Percentiles rank a stretch among this genome's conserved stretches.
Conservation (phyloP, 2,113 vertebrate genomes). For the Ammodytes dubius region DNA sequence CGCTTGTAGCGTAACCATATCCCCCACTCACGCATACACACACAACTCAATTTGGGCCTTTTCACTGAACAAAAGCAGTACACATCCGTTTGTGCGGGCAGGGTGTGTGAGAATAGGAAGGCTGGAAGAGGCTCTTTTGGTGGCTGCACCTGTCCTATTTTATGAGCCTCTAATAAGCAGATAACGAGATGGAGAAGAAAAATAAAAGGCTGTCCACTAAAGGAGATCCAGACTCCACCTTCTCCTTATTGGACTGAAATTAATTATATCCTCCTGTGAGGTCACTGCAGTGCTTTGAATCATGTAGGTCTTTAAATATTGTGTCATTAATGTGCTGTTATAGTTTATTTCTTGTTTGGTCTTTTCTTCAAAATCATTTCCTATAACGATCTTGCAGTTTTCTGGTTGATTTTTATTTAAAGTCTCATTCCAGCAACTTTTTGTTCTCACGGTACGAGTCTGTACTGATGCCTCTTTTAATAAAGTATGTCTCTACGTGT, state of each 20-base stretch:
- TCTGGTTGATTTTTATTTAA: neutral
- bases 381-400: neutral
- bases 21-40: slow-evolving; percentile 62
- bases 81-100: slow-evolving; percentile 76
- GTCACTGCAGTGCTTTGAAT: slow-evolving; percentile 17
- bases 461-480: slow-evolving; percentile 7
- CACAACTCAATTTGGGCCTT: slow-evolving; percentile 74
- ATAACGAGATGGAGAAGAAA: slow-evolving; percentile 52
- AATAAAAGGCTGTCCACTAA: slow-evolving; percentile 54
- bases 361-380: neutral
- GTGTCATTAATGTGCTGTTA: slow-evolving; percentile 3
- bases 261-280: slow-evolving; percentile 68
- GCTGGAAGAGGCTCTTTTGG: slow-evolving; percentile 71
- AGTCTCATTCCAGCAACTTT: neutral
- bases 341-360: neutral
- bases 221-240: slow-evolving; percentile 53
- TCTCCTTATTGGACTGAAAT: slow-evolving; percentile 64
- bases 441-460: neutral
- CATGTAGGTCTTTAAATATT: slow-evolving; percentile 8
- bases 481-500: slow-evolving; percentile 5
- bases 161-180: slow-evolving; percentile 82
- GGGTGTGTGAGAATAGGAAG: slow-evolving; percentile 70
- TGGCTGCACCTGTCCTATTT: slow-evolving; percentile 83
- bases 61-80: slow-evolving; percentile 80
- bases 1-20: slow-evolving; percentile 57